Percentiles rank a stretch among this genome's conserved stretches.
phyloP scores from a whole-genome alignment of 2,113 vertebrate genomes.

The Aviceda subcristata region DNA sequence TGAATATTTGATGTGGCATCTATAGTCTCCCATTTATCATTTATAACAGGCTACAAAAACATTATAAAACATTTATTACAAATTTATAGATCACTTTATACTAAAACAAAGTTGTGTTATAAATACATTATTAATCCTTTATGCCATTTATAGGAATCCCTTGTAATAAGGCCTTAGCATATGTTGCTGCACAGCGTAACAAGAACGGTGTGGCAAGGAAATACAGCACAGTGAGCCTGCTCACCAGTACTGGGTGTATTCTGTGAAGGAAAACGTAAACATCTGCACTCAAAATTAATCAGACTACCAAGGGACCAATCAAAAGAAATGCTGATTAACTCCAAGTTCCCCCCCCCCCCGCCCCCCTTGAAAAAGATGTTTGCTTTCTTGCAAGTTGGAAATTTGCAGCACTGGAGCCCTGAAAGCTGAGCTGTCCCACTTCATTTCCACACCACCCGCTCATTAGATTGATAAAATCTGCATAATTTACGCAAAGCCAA shows the following conservation, averaged over 20 bases:
- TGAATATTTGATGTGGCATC: slow-evolving; percentile 81
- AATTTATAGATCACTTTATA: slow-evolving; percentile 79
- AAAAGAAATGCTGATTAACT: not conserved
- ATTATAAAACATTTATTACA: slow-evolving; percentile 84
- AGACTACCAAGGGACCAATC: not conserved
- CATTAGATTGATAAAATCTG: not conserved
- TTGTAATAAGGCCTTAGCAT: slow-evolving; percentile 65
- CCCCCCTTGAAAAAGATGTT: not conserved
- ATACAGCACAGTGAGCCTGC: not conserved
- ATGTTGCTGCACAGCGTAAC: not conserved
- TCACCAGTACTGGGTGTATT: not conserved
- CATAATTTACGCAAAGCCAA: not conserved
- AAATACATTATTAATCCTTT: slow-evolving; percentile 81
- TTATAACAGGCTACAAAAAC: slow-evolving; percentile 84
- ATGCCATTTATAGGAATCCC: slow-evolving; percentile 67
- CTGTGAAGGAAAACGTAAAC: not conserved
- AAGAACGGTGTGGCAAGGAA: not conserved
- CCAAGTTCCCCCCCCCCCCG: no score
- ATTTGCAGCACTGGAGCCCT: not conserved
- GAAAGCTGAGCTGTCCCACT: not conserved
- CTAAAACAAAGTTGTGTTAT: slow-evolving; percentile 75
- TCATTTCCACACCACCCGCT: not conserved
- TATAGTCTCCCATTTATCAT: slow-evolving; percentile 79
- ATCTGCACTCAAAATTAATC: slow-evolving; percentile 39
- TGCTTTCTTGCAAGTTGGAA: not conserved